Evolutionary conservation across 2,888 invertebrate species (phyloP).

Genomic region (Metalampra italica): DNA sequence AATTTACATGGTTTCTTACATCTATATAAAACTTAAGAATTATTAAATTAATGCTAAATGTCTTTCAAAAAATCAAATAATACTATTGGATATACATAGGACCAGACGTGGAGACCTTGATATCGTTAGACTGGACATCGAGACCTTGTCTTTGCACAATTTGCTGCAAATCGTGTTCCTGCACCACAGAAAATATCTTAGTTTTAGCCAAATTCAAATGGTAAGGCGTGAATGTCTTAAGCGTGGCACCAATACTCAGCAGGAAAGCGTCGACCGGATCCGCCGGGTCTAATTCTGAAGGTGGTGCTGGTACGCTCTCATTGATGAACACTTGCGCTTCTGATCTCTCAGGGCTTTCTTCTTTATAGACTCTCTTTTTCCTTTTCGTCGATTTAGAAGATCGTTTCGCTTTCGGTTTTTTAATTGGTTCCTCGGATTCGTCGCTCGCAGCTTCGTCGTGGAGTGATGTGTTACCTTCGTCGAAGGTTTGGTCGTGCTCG

Average conservation of each 20-base stretch:
- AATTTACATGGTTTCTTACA: no score
- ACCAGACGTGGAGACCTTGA: conserved; percentile 31
- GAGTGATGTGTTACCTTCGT: conserved; percentile 36
- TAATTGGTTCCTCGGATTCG: conserved; percentile 12
- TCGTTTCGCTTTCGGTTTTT: conserved; percentile 23
- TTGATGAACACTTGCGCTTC: conserved; percentile 19
- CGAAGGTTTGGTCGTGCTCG: conserved; percentile 22
- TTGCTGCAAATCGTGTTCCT: conserved; percentile 68
- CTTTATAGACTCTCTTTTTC: conserved; percentile 26
- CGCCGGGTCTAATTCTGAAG: conserved; percentile 43
- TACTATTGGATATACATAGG: conserved; percentile 26
- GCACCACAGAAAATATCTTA: conserved; percentile 67
- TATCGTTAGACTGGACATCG: conserved; percentile 29
- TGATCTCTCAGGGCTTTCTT: conserved; percentile 23
- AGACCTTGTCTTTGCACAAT: conserved; percentile 50
- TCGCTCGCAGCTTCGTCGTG: conserved; percentile 19
- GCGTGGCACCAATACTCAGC: conserved; percentile 58
- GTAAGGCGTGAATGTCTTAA: conserved; percentile 64
- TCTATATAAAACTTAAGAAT: no score
- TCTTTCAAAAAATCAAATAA: neutral
- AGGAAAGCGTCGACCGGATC: conserved; percentile 67
- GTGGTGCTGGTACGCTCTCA: conserved; percentile 20
- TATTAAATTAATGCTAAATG: no score
- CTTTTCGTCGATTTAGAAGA: conserved; percentile 14
- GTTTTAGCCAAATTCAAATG: conserved; percentile 67